Evolutionary conservation across 2,888 invertebrate species (phyloP).

Genomic region (Trisateles emortualis): DNA sequence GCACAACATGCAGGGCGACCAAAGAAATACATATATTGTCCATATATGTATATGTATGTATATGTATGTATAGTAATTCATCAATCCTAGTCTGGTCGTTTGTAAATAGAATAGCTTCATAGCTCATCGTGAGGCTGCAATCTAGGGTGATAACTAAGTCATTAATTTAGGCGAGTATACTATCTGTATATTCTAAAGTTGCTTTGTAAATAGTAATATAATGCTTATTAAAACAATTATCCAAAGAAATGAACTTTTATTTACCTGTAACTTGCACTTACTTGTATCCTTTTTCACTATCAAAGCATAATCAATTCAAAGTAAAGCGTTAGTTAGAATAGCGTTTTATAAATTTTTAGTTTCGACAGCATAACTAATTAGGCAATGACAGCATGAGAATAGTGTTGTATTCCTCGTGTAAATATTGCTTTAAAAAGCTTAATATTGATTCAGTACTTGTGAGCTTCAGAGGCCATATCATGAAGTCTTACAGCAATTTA

Average conservation of each 20-base stretch:
- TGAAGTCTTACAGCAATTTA: too few relatives aligned
- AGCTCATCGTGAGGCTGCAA: slow-evolving; percentile 85
- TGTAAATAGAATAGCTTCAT: slow-evolving; percentile 77
- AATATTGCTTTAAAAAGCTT: too few relatives aligned
- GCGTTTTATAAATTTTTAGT: too few relatives aligned
- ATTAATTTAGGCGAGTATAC: slow-evolving; percentile 78
- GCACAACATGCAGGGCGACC: slow-evolving; percentile 15
- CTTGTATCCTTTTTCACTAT: too few relatives aligned
- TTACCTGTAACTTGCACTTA: slow-evolving; percentile 10
- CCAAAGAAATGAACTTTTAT: slow-evolving; percentile 70
- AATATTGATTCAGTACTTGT: too few relatives aligned
- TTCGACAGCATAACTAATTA: too few relatives aligned
- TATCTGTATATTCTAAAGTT: slow-evolving; percentile 61
- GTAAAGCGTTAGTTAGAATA: too few relatives aligned
- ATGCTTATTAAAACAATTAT: slow-evolving; percentile 69
- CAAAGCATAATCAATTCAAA: too few relatives aligned
- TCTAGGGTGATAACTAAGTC: slow-evolving; percentile 86
- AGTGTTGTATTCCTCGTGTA: too few relatives aligned
- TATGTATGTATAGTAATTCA: slow-evolving; percentile 38
- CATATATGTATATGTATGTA: too few relatives aligned
- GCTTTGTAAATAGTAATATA: slow-evolving; percentile 82
- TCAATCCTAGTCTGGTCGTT: slow-evolving; percentile 68
- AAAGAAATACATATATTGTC: slow-evolving; percentile 38
- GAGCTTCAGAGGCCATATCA: too few relatives aligned
- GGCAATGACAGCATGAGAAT: too few relatives aligned